Evolutionary conservation across 2,888 invertebrate species (phyloP), one percentile per base, ranked within the genome.

Genomic region (Aphodius granarius): DNA sequence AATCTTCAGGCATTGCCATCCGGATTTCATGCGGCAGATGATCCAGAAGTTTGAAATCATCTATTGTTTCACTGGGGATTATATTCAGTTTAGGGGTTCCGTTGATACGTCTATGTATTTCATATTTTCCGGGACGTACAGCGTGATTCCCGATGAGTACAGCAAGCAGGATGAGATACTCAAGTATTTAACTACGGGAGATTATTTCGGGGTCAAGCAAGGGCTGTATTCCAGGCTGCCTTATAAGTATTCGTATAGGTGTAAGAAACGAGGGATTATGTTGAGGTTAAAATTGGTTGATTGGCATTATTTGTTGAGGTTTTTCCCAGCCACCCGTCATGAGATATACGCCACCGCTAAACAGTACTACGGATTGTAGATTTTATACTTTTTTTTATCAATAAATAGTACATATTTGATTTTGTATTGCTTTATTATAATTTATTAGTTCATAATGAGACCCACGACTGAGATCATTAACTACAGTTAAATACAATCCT

Each of bases 31-130:
- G 18, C 63, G 78, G 18, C 78, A 78, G 66, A 72, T 78, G 20
- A 71, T 76, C 17, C 65, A 70, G 20, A 71, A 71, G 3, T 20
- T 76, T 17, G 23, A 20, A 17, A 74, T 16, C 9, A 66, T 64
- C 18, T 68, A 68, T 4, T 78, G 73, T 43, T 78, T 76, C 66
- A 13, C 63, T 6, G 76, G 75, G 5, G 76, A 78, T 22, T 78
- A 70, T 23, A 66, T 78, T 19, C 72, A 73, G 62, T 78, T 78
- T 63, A 78, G 22, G 64, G 78, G 74, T 17, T 16, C 72, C 0
- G 73, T 78, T 17, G 75, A 78, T 16, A 71, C 64, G 16, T 73
- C 73, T 13, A 78, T 78, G 78, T 78, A 78, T 75, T 78, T 78
- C 13, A 73, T 78, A 66, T 66, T 73, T 23, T 17, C 65, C 13